A percentile compares a stretch with the other conserved stretches of the same genome.
Evolutionary conservation across 2,888 invertebrate species (phyloP).

Genomic region (Dorcus parallelipipedus): DNA sequence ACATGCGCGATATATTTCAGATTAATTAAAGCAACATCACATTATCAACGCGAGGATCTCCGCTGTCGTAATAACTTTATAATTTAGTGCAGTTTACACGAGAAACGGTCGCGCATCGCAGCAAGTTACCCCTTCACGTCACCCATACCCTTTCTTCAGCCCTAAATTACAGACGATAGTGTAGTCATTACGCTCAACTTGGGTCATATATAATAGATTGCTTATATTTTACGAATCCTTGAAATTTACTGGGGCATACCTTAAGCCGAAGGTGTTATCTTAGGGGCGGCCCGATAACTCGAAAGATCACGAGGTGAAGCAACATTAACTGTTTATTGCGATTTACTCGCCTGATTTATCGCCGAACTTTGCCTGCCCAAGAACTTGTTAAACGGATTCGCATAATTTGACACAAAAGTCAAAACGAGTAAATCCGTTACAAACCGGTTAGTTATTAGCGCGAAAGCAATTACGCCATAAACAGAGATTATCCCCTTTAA

Average conservation of each 20-base stretch:
- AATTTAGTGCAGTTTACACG: slow-evolving; percentile 51
- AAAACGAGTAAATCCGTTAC: not conserved
- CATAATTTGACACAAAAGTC: slow-evolving; percentile 1
- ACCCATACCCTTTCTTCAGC: slow-evolving; percentile 29
- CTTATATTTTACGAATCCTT: slow-evolving; percentile 43
- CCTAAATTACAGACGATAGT: slow-evolving; percentile 43
- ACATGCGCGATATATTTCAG: slow-evolving; percentile 49
- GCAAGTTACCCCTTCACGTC: slow-evolving; percentile 29
- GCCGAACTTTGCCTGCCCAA: slow-evolving; percentile 11
- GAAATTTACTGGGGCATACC: slow-evolving; percentile 33
- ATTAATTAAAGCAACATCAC: slow-evolving; percentile 53
- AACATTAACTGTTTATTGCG: slow-evolving; percentile 49
- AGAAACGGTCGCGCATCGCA: slow-evolving; percentile 35
- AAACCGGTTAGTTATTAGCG: not conserved
- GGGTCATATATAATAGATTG: slow-evolving; percentile 46
- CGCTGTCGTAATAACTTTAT: slow-evolving; percentile 54
- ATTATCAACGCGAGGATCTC: slow-evolving; percentile 52
- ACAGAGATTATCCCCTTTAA: too few species aligned
- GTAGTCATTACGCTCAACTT: slow-evolving; percentile 37
- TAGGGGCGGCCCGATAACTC: slow-evolving; percentile 39
- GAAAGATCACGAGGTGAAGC: slow-evolving; percentile 49
- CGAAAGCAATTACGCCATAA: too few species aligned
- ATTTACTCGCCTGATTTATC: slow-evolving; percentile 19
- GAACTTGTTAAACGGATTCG: slow-evolving; percentile 1
- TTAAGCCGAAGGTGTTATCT: slow-evolving; percentile 43